These are phyloP conservation scores for Drosophila rufa DNA, from an alignment of 1,140 invertebrate genomes.

Conservation along the genomic window DNA sequence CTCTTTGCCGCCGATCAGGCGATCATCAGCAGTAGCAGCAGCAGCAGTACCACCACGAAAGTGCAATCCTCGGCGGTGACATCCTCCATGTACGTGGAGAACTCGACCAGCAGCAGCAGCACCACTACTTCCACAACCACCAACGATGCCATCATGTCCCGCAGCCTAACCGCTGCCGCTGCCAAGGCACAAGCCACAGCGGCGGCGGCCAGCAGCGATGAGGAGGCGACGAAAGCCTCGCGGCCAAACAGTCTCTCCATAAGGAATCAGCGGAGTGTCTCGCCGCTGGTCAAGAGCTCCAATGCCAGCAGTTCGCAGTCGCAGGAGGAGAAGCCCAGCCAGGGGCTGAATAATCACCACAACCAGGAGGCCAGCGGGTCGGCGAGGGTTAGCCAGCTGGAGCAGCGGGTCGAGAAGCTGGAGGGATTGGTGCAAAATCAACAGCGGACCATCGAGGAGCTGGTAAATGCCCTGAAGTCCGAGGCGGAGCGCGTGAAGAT, in stretches of 20 bases:
- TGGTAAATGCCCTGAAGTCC: conserved; percentile 86
- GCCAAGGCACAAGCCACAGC: conserved; percentile 34
- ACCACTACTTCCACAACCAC: conserved; percentile 66
- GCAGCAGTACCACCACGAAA: conserved; percentile 67
- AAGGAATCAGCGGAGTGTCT: conserved; percentile 77
- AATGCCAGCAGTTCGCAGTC: conserved; percentile 53
- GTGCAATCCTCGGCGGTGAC: conserved; percentile 79
- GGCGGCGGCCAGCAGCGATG: conserved; percentile 54
- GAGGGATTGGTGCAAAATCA: conserved; percentile 87
- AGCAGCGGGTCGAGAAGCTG: conserved; percentile 86
- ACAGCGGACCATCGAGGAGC: conserved; percentile 87
- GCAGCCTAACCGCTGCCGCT: conserved; percentile 58
- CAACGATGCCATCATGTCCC: conserved; percentile 67
- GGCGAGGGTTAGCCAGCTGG: conserved; percentile 71
- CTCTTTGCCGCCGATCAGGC: conserved; percentile 63
- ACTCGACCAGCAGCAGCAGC: conserved; percentile 65
- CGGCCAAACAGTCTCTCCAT: conserved; percentile 80
- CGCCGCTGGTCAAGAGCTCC: conserved; percentile 57
- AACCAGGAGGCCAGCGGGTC: conserved; percentile 65
- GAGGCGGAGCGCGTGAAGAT: conserved; percentile 87
- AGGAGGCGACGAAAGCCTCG: conserved; percentile 63
- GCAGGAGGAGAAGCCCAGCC: conserved; percentile 56
- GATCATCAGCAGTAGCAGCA: conserved; percentile 44
- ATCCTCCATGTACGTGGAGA: conserved; percentile 73
- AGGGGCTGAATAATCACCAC: conserved; percentile 31